Base-by-base conservation (phyloP, 2,113 vertebrate species). In the Centrocercus urophasianus region DNA sequence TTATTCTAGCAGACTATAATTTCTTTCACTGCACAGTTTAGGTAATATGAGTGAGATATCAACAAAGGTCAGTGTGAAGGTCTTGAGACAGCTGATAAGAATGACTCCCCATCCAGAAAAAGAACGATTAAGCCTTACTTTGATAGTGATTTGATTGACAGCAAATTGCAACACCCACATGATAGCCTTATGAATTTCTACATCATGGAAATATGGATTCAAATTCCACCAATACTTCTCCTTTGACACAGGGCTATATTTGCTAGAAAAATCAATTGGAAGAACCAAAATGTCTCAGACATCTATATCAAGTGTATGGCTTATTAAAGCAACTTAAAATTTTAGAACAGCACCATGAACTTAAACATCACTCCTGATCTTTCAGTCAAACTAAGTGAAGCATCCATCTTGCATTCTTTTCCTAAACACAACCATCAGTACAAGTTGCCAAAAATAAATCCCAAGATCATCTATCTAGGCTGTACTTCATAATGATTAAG, bases 281-380 rank as follows among this genome's bases (percentile, higher is more conserved):
- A 71, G 61, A 83, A 71, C 40, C 74, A 74, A 73, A 83, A 88
- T 65, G 56, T 71, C 40, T 70, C 56, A 47, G 76, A 80, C 25
- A 91, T 59, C 80, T 77, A 42, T 64, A 71, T 47, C 52, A 93
- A n/a, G 30, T 30, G 64, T 57, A 63, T 59, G n/a, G 34, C 25
- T 64, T 86, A 34, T 60, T 61, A 93, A 86, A 90, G 20, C 47
- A 93, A 93, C 42, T 2, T 60, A 66, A 86, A 83, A 91, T 77
- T 83, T 80, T 64, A 70, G 54, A 74, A 71, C 60, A 67, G 12
- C 20, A 64, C 25, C 56, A 71, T 50, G 78, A 83, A 70, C 50
- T 73, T 80, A 76, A 91, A 52, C 13, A 24, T 73, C 32, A 54
- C 70, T 34, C 36, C 66, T 74, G 32, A 60, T 54, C 42, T 74